Percentiles rank a stretch among this genome's conserved stretches.
These are phyloP conservation scores for Protula sp. DNA, from an alignment of 2,888 invertebrate genomes.

Conservation along the genomic window DNA sequence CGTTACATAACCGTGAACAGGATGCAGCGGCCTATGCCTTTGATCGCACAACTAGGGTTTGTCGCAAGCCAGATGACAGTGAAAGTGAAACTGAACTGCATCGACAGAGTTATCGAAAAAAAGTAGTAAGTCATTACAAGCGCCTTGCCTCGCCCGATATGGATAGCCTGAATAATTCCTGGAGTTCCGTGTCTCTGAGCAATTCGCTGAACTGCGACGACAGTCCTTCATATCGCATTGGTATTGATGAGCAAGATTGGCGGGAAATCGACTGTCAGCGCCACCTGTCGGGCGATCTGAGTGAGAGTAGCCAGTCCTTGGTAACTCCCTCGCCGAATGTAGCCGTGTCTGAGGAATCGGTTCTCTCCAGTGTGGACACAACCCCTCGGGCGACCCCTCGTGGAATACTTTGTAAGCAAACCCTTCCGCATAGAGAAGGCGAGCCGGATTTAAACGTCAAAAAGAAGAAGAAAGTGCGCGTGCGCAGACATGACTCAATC, in stretches of 20 bases:
- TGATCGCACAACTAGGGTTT: too few species aligned
- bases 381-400: slow-evolving; percentile 4
- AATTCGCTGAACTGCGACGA: neutral
- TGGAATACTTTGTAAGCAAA: too few species aligned
- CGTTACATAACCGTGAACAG: too few species aligned
- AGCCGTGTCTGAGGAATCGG: neutral
- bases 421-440: too few species aligned
- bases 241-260: slow-evolving; percentile 31
- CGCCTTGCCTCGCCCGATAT: slow-evolving; percentile 28
- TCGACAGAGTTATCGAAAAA: slow-evolving; percentile 22
- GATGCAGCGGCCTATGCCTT: too few species aligned
- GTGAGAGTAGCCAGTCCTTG: slow-evolving; percentile 24
- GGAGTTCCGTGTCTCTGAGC: neutral
- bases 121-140: slow-evolving; percentile 30
- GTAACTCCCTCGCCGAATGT: neutral
- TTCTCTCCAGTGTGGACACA: neutral
- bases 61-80: too few species aligned
- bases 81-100: too few species aligned
- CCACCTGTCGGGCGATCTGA: slow-evolving; percentile 26
- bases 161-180: slow-evolving; percentile 24
- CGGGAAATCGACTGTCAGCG: slow-evolving; percentile 30
- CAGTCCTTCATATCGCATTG: slow-evolving; percentile 23
- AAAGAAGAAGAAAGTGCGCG: slow-evolving; percentile 14
- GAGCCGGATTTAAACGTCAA: neutral
- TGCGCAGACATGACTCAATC: slow-evolving; percentile 15